Evolutionary conservation across 2,797 vertebrate genomes (phyloP).

Genomic region (Ptychadena robeensis): DNA sequence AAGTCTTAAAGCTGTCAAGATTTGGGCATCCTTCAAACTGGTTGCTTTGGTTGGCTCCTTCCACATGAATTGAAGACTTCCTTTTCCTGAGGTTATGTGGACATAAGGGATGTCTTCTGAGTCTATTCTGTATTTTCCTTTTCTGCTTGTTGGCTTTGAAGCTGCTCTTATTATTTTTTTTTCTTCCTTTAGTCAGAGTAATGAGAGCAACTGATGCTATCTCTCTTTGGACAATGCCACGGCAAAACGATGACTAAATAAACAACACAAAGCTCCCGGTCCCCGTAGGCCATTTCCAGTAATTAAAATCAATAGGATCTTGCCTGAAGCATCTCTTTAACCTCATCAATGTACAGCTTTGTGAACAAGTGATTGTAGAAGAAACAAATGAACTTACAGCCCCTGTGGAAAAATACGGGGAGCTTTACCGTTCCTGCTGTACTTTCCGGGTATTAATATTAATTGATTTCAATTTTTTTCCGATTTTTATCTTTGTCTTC

Average conservation of each 20-base stretch:
- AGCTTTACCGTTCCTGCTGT: conserved; percentile 60
- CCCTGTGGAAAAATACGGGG: conserved; percentile 63
- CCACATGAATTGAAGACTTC: not conserved
- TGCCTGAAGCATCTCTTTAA: conserved; percentile 86
- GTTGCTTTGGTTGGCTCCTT: not conserved
- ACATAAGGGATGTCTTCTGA: conserved; percentile 68
- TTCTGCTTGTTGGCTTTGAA: conserved; percentile 73
- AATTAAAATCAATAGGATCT: conserved; percentile 99
- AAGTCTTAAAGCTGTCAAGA: not conserved
- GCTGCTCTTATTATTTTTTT: conserved; percentile 83
- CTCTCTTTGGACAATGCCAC: conserved; percentile 87
- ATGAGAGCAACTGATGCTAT: conserved; percentile 92
- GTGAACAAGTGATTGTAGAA: conserved; percentile 69
- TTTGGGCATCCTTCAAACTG: not conserved
- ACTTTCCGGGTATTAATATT: conserved; percentile 58
- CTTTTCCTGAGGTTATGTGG: not conserved
- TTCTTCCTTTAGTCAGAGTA: conserved; percentile 94
- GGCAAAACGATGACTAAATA: conserved; percentile 86
- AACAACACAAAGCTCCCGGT: conserved; percentile 90
- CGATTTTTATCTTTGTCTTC: conserved; percentile 55
- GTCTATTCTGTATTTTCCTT: conserved; percentile 43
- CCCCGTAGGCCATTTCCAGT: conserved; percentile 90
- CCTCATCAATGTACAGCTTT: conserved; percentile 72
- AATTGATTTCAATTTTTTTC: conserved; percentile 34
- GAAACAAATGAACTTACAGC: conserved; percentile 71